Conservation (phyloP, 1,140 invertebrate genomes). For the Ruditapes philippinarum region DNA sequence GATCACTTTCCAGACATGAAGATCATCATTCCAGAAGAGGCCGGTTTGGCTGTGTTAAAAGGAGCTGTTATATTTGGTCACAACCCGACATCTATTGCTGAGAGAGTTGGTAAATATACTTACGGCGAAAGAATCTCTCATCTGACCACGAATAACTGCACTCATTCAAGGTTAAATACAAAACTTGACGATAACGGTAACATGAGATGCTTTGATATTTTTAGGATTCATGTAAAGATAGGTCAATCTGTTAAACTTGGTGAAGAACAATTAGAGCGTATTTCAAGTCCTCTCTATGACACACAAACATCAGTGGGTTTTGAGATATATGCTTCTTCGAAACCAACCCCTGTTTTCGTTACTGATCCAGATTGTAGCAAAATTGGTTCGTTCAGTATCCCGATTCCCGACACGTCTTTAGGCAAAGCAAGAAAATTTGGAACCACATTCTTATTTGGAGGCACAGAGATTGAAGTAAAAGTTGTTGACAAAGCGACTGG, state of each 20-base stretch:
- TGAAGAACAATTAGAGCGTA: background rate
- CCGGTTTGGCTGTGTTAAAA: background rate
- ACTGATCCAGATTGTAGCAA: background rate
- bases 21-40: constrained; percentile 5
- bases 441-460: background rate
- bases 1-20: background rate
- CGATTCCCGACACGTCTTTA: background rate
- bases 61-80: constrained; percentile 20
- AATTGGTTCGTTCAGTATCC: background rate
- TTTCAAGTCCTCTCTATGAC: background rate
- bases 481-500: background rate
- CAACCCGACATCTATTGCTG: background rate
- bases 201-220: background rate
- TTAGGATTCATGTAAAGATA: background rate
- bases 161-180: background rate
- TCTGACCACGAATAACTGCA: too few relatives aligned
- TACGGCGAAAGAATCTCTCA: background rate
- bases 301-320: background rate
- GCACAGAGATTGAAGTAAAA: constrained; percentile 6
- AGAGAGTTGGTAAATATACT: background rate
- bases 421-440: background rate
- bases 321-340: background rate
- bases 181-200: background rate
- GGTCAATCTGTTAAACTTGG: background rate
- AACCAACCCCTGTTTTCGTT: background rate